These are phyloP conservation scores for Agrilus cyanescens DNA, from an alignment of 2,888 invertebrate species.

Conservation along the genomic window DNA sequence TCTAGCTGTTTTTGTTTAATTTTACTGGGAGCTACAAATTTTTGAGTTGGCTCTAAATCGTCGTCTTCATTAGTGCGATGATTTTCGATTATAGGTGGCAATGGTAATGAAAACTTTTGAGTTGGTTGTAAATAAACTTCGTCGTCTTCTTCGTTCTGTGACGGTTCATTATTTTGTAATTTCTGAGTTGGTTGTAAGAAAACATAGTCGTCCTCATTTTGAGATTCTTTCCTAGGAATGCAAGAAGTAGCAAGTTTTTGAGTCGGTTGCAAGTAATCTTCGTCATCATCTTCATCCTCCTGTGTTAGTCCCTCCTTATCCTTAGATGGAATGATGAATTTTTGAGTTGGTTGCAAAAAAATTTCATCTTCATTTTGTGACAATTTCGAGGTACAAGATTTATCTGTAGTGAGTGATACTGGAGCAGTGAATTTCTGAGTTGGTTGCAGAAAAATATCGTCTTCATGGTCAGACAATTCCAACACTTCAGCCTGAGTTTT, in stretches of 20 bases:
- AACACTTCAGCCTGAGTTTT: not conserved
- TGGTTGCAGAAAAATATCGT: conserved; percentile 10
- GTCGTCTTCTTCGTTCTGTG: conserved; percentile 1
- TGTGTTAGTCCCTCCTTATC: conserved; percentile 1
- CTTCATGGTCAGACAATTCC: not conserved
- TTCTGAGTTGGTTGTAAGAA: conserved; percentile 11
- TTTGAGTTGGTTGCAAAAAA: conserved; percentile 18
- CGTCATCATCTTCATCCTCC: conserved; percentile 4
- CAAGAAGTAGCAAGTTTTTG: conserved; percentile 6
- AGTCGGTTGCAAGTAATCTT: conserved; percentile 10
- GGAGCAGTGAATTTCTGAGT: conserved; percentile 12
- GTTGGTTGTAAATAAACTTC: conserved; percentile 12
- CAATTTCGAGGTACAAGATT: not conserved
- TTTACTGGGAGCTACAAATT: not conserved
- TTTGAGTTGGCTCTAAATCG: conserved; percentile 9
- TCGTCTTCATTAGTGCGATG: not conserved
- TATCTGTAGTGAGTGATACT: not conserved
- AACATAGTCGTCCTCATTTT: conserved; percentile 3
- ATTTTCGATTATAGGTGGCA: not conserved
- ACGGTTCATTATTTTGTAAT: conserved; percentile 2
- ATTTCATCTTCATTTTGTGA: conserved; percentile 12
- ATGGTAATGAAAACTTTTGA: conserved; percentile 6
- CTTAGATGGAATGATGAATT: conserved; percentile 1
- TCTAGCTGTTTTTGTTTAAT: not conserved
- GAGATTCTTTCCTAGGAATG: not conserved